phyloP scores from a whole-genome alignment of 2,888 invertebrate species.

The Xestia ashworthii region DNA sequence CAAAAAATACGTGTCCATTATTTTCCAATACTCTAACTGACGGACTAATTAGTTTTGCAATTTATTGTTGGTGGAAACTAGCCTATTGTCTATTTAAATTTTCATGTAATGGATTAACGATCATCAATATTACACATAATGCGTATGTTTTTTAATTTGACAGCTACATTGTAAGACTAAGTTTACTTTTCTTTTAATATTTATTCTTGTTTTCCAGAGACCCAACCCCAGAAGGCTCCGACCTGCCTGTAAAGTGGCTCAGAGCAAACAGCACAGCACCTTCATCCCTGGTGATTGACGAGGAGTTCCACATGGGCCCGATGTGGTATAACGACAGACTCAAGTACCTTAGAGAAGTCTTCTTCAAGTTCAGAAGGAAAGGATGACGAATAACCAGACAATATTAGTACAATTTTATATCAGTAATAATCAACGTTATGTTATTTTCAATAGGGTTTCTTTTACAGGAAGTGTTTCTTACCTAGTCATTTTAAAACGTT shows the following conservation, averaged over 20 bases:
- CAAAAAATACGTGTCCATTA: too few relatives aligned
- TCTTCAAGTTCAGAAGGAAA: slow-evolving; percentile 78
- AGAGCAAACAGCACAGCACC: slow-evolving; percentile 70
- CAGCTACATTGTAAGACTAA: too few relatives aligned
- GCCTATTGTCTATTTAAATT: too few relatives aligned
- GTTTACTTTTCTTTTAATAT: not conserved
- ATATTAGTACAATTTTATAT: slow-evolving; percentile 2
- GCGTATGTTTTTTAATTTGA: too few relatives aligned
- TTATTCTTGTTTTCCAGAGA: slow-evolving; percentile 72
- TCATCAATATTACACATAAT: too few relatives aligned
- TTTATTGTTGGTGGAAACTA: too few relatives aligned
- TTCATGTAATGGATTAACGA: too few relatives aligned
- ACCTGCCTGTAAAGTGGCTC: slow-evolving; percentile 77
- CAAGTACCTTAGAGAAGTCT: slow-evolving; percentile 76
- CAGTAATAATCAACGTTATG: not conserved
- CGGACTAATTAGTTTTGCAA: too few relatives aligned
- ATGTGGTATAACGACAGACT: slow-evolving; percentile 77
- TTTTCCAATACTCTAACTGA: too few relatives aligned
- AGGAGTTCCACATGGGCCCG: slow-evolving; percentile 72
- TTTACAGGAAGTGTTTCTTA: not conserved
- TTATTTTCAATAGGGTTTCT: slow-evolving; percentile 14
- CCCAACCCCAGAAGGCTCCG: slow-evolving; percentile 77
- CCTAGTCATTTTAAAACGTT: slow-evolving; percentile 21
- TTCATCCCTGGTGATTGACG: slow-evolving; percentile 76
- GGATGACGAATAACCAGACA: slow-evolving; percentile 9